phyloP scores from a whole-genome alignment of 2,888 invertebrate genomes.

The Napeogenes inachia region DNA sequence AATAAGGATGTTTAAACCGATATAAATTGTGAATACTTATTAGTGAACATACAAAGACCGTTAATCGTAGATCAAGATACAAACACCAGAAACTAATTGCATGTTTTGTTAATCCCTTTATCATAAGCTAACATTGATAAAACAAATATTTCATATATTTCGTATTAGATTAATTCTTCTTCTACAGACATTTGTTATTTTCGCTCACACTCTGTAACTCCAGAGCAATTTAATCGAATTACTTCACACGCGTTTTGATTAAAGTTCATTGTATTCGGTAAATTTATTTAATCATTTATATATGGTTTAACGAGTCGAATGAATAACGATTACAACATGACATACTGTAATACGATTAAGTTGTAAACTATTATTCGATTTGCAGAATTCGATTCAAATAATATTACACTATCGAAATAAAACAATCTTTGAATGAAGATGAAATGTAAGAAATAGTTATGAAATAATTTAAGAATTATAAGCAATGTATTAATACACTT shows the following conservation, averaged over 20 bases:
- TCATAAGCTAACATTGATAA: background rate
- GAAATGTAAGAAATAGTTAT: too few species aligned
- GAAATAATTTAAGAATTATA: too few species aligned
- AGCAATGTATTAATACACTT: too few species aligned
- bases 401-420: too few species aligned
- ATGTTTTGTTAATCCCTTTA: background rate
- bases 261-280: constrained; percentile 17
- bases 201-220: constrained; percentile 30
- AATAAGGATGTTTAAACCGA: too few species aligned
- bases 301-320: constrained; percentile 4
- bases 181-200: background rate
- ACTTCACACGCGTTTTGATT: constrained; percentile 24
- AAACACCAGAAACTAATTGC: too few species aligned
- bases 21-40: too few species aligned
- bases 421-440: background rate
- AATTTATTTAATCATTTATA: constrained; percentile 18
- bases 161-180: background rate
- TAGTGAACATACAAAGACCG: too few species aligned
- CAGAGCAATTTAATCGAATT: constrained; percentile 38
- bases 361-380: background rate
- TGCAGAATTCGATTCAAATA: too few species aligned
- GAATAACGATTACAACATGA: constrained; percentile 1
- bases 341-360: background rate
- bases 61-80: too few species aligned
- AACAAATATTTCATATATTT: background rate